Evolutionary conservation across 2,113 vertebrate species (phyloP), one percentile per base, ranked within the genome.

Genomic region (Alosa alosa): DNA sequence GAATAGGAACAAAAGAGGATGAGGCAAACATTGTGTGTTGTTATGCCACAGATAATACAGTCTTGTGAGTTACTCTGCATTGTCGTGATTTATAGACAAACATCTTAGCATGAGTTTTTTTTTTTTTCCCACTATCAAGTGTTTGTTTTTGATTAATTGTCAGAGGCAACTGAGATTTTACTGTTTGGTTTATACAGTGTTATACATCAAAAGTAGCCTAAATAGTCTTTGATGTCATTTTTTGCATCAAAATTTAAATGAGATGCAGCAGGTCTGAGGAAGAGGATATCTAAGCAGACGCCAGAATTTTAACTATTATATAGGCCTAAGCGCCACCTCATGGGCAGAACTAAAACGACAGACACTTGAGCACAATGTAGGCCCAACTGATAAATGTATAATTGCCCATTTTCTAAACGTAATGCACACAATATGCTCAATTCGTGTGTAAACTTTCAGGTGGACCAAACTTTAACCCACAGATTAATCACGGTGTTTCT

Each of bases 1-100:
- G 88, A 90, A 82, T 83, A 81, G 52, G 49, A 57, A 91, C 84
- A 90, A 88, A 85, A 85, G 50, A 87, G 31, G 45, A 85, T 72
- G 86, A 52, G 86, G 88, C 52, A 88, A 86, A 86, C 83, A 81
- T 86, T 87, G 85, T 81, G 83, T 85, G 86, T 31, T 72, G 64
- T 84, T 64, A 81, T 84, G 57, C 84, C 88, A 85, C 83, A 84
- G 85, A 88, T 90, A 85, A 91, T 90, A 81, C 60, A 52, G 39
- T 86, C 82, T 85, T 20, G 57, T 52, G 60, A 83, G 87, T 68
- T 82, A 45, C 57, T 64, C 82, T 45, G 83, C 36, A 84, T 50
- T 83, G 36, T 39, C 31, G 44, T 83, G 84, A 18, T 46, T 31
- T 88, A 86, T 45, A 89, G 82, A 86, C 82, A 88, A 90, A 87